A percentile compares a stretch with the other conserved stretches of the same genome.
These are phyloP conservation scores for Astreopora myriophthalma DNA, from an alignment of 64 coral and sea anemone genomes.

Conservation along the genomic window DNA sequence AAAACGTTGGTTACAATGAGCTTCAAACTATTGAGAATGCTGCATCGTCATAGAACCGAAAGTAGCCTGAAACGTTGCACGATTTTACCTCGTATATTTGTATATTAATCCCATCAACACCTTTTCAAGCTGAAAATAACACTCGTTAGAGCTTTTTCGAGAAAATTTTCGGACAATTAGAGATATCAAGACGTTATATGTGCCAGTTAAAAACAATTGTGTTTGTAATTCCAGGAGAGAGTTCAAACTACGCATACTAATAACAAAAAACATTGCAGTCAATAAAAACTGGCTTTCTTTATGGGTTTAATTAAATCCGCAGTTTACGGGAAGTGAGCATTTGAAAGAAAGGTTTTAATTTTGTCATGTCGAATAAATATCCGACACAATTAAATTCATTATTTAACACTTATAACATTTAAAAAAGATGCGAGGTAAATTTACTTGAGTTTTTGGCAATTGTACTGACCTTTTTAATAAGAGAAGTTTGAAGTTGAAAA, in stretches of 20 bases:
- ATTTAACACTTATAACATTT: constrained; percentile 23
- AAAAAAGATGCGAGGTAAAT: constrained; percentile 8
- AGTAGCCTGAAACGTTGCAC: not conserved
- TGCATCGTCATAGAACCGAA: not conserved
- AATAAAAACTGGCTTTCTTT: constrained; percentile 68
- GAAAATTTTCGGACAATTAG: constrained; percentile 63
- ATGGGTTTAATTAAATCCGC: constrained; percentile 67
- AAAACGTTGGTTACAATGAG: constrained; percentile 18
- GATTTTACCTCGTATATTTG: too few species aligned
- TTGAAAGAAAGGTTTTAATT: constrained; percentile 72
- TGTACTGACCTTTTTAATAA: not conserved
- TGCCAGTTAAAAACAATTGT: constrained; percentile 75
- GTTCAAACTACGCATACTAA: constrained; percentile 52
- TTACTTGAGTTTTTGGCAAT: not conserved
- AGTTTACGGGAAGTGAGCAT: constrained; percentile 26
- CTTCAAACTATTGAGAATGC: not conserved
- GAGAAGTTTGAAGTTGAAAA: not conserved
- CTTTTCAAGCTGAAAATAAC: not conserved
- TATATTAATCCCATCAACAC: not conserved
- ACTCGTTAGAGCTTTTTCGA: constrained; percentile 47
- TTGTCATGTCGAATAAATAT: constrained; percentile 66
- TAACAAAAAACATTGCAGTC: constrained; percentile 71
- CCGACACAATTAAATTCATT: constrained; percentile 53
- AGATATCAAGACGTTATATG: constrained; percentile 32
- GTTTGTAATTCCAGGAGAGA: constrained; percentile 61